phyloP scores from a whole-genome alignment of 1,140 invertebrate genomes.

The Penaeus chinensis region DNA sequence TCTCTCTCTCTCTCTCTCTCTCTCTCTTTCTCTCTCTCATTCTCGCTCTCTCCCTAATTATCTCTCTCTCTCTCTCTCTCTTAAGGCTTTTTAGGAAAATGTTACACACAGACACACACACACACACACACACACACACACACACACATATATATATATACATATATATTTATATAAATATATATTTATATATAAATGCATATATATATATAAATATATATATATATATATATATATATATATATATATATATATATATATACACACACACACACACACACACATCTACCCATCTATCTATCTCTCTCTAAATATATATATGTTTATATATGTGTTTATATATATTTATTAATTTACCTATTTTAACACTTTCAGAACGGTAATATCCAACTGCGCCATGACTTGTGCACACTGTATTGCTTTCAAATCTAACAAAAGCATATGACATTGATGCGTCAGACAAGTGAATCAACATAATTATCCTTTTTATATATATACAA shows the following conservation, averaged over 20 bases:
- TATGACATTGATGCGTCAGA: too few relatives aligned
- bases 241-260: neutral
- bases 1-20: neutral
- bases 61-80: neutral
- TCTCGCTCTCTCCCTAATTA: neutral
- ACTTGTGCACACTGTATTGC: too few relatives aligned
- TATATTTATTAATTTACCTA: conserved; percentile 14
- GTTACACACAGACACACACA: neutral
- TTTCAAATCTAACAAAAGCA: too few relatives aligned
- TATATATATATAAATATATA: neutral
- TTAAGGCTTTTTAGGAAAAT: neutral
- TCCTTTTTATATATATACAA: too few relatives aligned
- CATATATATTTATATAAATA: conserved; percentile 18
- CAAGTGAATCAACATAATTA: too few relatives aligned
- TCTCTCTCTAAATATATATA: neutral
- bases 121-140: neutral
- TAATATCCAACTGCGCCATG: too few relatives aligned
- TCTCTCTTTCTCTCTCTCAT: too few relatives aligned
- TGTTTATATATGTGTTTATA: neutral
- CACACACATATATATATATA: neutral
- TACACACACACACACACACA: neutral
- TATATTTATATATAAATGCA: conserved; percentile 8
- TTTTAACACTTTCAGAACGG: too few relatives aligned
- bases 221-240: conserved; percentile 20
- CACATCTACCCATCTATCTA: neutral